Base-by-base conservation (phyloP, 2,888 invertebrate species). In the Lepidocyrtinus sp. region DNA sequence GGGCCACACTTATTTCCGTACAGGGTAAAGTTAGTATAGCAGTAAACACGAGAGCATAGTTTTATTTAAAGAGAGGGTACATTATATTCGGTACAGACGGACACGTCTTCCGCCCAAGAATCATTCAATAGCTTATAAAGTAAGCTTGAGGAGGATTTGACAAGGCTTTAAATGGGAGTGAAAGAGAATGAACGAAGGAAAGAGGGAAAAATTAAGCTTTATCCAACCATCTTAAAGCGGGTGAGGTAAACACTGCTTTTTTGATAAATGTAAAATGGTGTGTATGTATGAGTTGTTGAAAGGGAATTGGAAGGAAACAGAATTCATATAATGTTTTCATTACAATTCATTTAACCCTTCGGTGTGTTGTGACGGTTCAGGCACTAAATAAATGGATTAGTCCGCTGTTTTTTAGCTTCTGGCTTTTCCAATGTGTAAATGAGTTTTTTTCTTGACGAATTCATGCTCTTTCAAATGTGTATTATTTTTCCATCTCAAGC, bases 291-390 rank as follows among this genome's bases (percentile, higher is more conserved):
- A 78, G 55, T 72, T 78, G 77, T 72, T 78, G 77, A 78, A 78
- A 78, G 77, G 72, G 72, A 67, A 78, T 78, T 78, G 62, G 67
- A 72, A 76, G 77, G 72, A 71, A 78, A 46, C 67, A 72, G 55
- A 15, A 72, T 59, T 72, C 77, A 21, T 77, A 77, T 77, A 68
- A 78, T 78, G 77, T 78, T 78, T 78, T 78, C 77, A 78, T 78
- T 78, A 61, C 72, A 78, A 78, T 78, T 71, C 72, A 78, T 78
- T 78, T 78, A 78, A 50, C 65, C 77, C 77, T 27, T 68, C 72
- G 2, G 12, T 17, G 50, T 78, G 72, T 78, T 72, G 77, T 78
- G 77, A 78, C 77, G 71, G 55, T 71, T 77, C 61, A 21, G 67
- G 77, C 71, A 36, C 36, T 17, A 50, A 50, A 50, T 7, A 72